Base-by-base conservation (phyloP, 2,113 vertebrate genomes). In the Pelodiscus sinensis region DNA sequence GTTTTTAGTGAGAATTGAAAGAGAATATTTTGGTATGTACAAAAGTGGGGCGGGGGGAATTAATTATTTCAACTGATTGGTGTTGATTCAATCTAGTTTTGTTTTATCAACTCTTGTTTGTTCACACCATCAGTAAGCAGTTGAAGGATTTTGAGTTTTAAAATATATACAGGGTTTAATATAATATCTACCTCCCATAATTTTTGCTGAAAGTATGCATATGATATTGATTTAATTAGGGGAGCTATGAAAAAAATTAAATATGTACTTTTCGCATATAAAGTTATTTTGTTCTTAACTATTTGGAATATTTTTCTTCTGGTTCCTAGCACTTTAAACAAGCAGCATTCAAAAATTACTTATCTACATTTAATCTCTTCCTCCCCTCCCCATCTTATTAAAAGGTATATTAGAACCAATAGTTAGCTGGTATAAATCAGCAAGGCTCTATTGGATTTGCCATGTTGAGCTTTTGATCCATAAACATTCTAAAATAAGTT, bases 11-110 rank as follows among this genome's bases (percentile, higher is more conserved):
- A 89, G 82, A 89, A 58, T 83, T 44, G 88, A 89, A 51, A 65
- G 15, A 65, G 16, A 31, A 65, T 31, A 65, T 62, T 27, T 89
- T 58, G 87, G 55, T 71, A 18, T 35, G 2, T 35, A 35, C 15
- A 71, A 71, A 71, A n/a, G n/a, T n/a, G 15, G 44, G 44, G 44
- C 6, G 44, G 44, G 4, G 44, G 44, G 44, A 44, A 35, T n/a
- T n/a, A n/a, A 71, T 38, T 35, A 18, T 21, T 81, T 96, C 92
- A 82, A 82, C 79, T 2, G 8, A 82, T 60, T 79, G 14, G 11
- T 85, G 90, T 89, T 92, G 79, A 62, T 87, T 92, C 85, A 89
- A 79, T 3, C 87, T 87, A 75, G 52, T 90, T 93, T 94, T 88
- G 78, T 73, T 19, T 38, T 38, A 35, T 22, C n/a, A 22, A 22